phyloP scores from a whole-genome alignment of 2,888 invertebrate species.

The Caenorhabditis drosophilae region DNA sequence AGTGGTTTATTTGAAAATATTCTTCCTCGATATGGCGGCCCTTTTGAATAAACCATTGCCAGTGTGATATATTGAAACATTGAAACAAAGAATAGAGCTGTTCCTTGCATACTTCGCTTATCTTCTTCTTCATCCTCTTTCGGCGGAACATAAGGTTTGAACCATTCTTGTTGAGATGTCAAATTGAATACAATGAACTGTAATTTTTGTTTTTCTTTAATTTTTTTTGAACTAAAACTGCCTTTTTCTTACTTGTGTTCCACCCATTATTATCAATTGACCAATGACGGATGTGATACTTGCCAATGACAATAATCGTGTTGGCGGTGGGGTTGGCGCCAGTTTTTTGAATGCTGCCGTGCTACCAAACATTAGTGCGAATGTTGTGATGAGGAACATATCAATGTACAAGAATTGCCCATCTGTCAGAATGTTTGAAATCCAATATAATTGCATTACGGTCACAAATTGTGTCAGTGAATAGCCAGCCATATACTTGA shows the following conservation, averaged over 20 bases:
- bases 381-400: conserved; percentile 72
- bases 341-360: conserved; percentile 63
- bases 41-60: conserved; percentile 81
- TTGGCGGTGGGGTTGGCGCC: conserved; percentile 60
- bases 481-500: conserved; percentile 97
- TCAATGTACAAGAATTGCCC: conserved; percentile 73
- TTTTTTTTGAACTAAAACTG: not conserved
- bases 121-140: conserved; percentile 72
- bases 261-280: conserved; percentile 77
- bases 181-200: conserved; percentile 61
- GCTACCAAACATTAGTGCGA: conserved; percentile 70
- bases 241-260: conserved; percentile 73
- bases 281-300: conserved; percentile 78
- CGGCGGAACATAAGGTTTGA: conserved; percentile 69
- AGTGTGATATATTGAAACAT: conserved; percentile 79
- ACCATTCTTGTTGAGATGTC: conserved; percentile 64
- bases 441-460: conserved; percentile 73
- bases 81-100: conserved; percentile 80
- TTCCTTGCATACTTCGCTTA: conserved; percentile 80
- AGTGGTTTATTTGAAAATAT: conserved; percentile 37
- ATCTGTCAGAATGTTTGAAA: conserved; percentile 67
- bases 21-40: conserved; percentile 39
- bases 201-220: not conserved
- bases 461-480: conserved; percentile 79
- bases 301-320: conserved; percentile 75